A percentile compares a stretch with the other conserved stretches of the same genome.
phyloP scores from a whole-genome alignment of 2,113 vertebrate genomes.

The Oryzias curvinotus region DNA sequence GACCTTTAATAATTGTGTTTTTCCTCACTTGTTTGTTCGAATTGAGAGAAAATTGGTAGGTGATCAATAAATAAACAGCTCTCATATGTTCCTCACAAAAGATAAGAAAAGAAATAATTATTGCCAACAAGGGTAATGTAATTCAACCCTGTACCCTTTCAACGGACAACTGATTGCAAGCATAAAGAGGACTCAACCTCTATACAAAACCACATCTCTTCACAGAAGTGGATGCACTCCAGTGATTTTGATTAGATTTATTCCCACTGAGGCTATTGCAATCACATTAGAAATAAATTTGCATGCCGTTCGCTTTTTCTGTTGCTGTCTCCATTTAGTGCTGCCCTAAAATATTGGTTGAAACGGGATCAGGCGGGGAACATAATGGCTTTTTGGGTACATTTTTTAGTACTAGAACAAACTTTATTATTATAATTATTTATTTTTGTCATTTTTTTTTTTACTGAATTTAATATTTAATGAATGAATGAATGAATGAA shows the following conservation, averaged over 20 bases:
- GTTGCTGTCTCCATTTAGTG: constrained; percentile 39
- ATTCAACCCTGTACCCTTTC: constrained; percentile 48
- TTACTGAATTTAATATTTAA: neutral
- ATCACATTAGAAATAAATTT: constrained; percentile 65
- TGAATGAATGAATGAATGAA: too few species aligned
- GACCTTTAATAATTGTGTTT: neutral
- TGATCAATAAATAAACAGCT: constrained; percentile 20
- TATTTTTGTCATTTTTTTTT: neutral
- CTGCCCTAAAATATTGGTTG: constrained; percentile 41
- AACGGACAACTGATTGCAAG: constrained; percentile 51
- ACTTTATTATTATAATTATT: constrained; percentile 23
- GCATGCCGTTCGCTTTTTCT: constrained; percentile 34
- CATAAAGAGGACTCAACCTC: constrained; percentile 33
- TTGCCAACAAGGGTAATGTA: constrained; percentile 36
- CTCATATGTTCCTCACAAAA: constrained; percentile 17
- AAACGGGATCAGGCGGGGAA: constrained; percentile 50
- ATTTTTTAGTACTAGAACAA: constrained; percentile 19
- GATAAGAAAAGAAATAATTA: constrained; percentile 43
- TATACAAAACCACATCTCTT: constrained; percentile 50
- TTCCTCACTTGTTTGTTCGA: constrained; percentile 15
- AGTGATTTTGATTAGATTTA: constrained; percentile 65
- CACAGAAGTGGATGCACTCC: constrained; percentile 61
- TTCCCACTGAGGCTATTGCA: constrained; percentile 51
- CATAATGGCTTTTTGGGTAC: constrained; percentile 27
- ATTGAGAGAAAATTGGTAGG: neutral